Evolutionary conservation across 2,113 vertebrate genomes (phyloP).

Genomic region (human): DNA sequence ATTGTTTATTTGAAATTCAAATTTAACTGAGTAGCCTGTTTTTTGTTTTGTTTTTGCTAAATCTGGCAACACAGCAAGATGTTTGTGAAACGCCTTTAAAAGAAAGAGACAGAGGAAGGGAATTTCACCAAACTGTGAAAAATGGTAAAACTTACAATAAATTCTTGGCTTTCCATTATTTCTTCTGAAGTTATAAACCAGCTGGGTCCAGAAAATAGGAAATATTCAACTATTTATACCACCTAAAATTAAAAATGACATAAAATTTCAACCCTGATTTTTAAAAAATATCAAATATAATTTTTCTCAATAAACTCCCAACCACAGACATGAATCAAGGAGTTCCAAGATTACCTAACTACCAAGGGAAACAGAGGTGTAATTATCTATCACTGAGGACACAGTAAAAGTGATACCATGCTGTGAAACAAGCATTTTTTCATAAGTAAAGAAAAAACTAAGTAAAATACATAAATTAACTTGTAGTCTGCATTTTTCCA

Average conservation of each 20-base stretch:
- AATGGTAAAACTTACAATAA: conserved; percentile 68
- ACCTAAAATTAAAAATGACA: conserved; percentile 66
- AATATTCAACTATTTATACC: not conserved
- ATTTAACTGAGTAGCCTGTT: not conserved
- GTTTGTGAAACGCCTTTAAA: not conserved
- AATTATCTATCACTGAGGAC: not conserved
- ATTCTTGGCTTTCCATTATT: conserved; percentile 72
- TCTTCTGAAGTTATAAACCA: conserved; percentile 32
- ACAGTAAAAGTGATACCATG: not conserved
- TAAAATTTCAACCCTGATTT: not conserved
- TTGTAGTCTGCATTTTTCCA: not conserved
- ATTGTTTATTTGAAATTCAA: conserved; percentile 1
- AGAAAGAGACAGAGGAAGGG: not conserved
- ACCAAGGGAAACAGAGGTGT: not conserved
- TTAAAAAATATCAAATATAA: not conserved
- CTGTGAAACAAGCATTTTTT: not conserved
- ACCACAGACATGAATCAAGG: not conserved
- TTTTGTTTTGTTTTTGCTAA: not conserved
- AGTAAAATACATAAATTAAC: not conserved
- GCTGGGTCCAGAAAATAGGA: conserved; percentile 25
- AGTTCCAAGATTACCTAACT: not conserved
- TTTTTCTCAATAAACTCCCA: not conserved
- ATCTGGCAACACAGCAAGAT: not conserved
- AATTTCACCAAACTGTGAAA: not conserved
- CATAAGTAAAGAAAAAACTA: conserved; percentile 12